Base-by-base conservation (phyloP, 2,888 invertebrate species). In the Orthonychiurus folsomi region DNA sequence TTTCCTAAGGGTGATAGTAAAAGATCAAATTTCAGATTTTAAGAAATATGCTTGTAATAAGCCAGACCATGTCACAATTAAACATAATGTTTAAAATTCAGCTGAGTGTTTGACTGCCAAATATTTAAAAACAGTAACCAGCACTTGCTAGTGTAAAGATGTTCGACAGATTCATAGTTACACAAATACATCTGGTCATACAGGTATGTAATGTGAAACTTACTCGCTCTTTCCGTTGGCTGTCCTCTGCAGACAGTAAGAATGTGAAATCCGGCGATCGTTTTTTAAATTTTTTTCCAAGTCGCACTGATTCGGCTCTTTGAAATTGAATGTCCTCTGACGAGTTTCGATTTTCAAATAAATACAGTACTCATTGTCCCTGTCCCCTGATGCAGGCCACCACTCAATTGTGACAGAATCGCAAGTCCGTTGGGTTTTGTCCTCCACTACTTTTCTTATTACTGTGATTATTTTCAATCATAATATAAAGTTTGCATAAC, bases 401-500 rank as follows among this genome's bases (percentile, higher is more conserved):
- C 84, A 84, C 25, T 82, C 82, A 20, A 84, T 78, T 20, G 80
- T 81, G 1, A 80, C 78, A n/a, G 81, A 79, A 59, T 80, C 77
- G 72, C 84, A 84, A 21, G 75, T 76, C 62, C 78, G 72, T 50
- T 79, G 74, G 2, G 81, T 78, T 54, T 77, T 75, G 63, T 81
- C 81, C 72, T 83, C 81, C 62, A 80, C 77, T 0, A 84, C 78
- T 18, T 78, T 78, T 15, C 79, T 78, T 63, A 79, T 79, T 21
- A 74, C 75, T 73, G 54, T 28, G 56, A 55, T 50, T 59, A 47
- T 15, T n/a, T n/a, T n/a, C n/a, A 62, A 37, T 25, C 18, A 57
- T 12, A 27, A 37, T 47, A 37, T 24, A 23, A 24, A 24, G 24
- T 23, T 15, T 52, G 5, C 3, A n/a, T 52, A n/a, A 47, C 15